A percentile compares a stretch with the other conserved stretches of the same genome.
Conservation (phyloP, 2,888 invertebrate genomes). For the Spisula subtruncata region DNA sequence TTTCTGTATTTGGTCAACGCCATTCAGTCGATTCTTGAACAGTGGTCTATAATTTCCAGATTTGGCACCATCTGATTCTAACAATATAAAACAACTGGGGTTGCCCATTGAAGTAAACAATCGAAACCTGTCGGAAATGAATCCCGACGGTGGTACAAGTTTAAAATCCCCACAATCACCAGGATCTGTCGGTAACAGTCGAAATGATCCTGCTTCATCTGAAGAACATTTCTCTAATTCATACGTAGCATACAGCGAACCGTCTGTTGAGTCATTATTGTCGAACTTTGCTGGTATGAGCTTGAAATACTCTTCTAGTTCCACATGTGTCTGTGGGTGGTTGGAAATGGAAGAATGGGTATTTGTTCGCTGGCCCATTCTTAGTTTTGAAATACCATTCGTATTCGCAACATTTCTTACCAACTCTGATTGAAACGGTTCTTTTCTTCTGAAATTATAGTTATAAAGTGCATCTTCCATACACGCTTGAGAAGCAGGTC, state of each 20-base stretch:
- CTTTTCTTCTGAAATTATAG: neutral
- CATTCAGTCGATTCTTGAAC: neutral
- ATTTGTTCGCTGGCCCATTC: neutral
- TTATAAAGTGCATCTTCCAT: neutral
- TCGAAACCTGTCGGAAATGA: slow-evolving; percentile 45
- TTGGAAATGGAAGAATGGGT: neutral
- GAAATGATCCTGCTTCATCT: slow-evolving; percentile 34
- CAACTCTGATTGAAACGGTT: neutral
- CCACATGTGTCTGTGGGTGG: neutral
- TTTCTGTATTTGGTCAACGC: slow-evolving; percentile 34
- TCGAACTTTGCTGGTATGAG: neutral
- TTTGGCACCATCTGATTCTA: slow-evolving; percentile 44
- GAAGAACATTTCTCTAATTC: slow-evolving; percentile 37
- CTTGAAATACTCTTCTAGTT: slow-evolving; percentile 32
- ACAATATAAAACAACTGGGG: slow-evolving; percentile 32
- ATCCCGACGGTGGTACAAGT: slow-evolving; percentile 48
- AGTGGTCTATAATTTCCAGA: slow-evolving; percentile 29
- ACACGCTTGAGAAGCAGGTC: neutral
- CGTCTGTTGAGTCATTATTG: neutral
- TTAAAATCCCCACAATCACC: slow-evolving; percentile 49
- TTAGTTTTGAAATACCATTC: neutral
- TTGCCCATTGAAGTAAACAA: slow-evolving; percentile 21
- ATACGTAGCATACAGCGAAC: neutral
- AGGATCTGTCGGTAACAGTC: slow-evolving; percentile 34
- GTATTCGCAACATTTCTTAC: neutral